Conservation (phyloP, 2,113 vertebrate genomes). For the Hippocampus guttulatus region DNA sequence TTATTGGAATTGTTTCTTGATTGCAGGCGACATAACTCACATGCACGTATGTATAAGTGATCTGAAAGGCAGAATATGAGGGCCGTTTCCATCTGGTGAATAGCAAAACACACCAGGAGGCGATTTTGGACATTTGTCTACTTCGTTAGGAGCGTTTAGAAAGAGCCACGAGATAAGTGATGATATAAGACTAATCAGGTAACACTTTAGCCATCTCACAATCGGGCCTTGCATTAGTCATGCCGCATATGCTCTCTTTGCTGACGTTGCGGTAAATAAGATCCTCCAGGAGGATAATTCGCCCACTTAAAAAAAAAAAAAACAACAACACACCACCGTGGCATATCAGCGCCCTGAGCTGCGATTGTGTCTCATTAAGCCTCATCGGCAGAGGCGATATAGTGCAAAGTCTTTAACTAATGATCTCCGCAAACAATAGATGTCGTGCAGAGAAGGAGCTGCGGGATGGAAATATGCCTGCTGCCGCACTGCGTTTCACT, state of each 20-base stretch:
- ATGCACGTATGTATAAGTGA: neutral
- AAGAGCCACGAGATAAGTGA: neutral
- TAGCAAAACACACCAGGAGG: neutral
- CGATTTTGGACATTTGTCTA: neutral
- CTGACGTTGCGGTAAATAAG: neutral
- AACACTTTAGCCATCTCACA: neutral
- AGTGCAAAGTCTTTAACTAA: neutral
- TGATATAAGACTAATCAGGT: neutral
- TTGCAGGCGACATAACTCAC: neutral
- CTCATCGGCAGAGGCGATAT: neutral
- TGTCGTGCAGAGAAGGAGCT: neutral
- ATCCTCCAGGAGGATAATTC: neutral
- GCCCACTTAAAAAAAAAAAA: neutral
- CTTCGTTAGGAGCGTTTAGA: neutral
- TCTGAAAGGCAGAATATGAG: neutral
- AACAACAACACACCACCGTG: neutral
- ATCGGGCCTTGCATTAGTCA: neutral
- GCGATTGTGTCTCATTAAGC: neutral
- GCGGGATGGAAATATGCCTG: neutral
- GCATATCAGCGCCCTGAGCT: neutral
- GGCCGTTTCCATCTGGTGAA: neutral
- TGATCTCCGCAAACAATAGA: neutral
- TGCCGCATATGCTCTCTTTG: neutral
- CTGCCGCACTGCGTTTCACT: neutral
- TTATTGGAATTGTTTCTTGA: neutral